Percentiles rank a stretch among this genome's conserved stretches.
Evolutionary conservation across 2,888 invertebrate species (phyloP).

Genomic region (Acleris holmiana): DNA sequence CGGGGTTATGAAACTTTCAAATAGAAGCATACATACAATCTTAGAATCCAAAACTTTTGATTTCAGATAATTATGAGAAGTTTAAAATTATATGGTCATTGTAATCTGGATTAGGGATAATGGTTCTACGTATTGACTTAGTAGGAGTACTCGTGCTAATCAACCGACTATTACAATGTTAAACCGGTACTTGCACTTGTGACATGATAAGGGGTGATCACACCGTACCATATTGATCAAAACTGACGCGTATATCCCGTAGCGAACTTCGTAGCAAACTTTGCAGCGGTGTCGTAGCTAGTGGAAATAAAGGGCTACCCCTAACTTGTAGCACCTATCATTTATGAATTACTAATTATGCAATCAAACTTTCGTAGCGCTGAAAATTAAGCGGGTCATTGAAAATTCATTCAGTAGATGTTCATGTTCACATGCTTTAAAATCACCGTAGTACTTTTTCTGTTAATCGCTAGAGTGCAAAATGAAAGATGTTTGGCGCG

Average conservation of each 20-base stretch:
- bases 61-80: too few relatives aligned
- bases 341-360: constrained; percentile 33
- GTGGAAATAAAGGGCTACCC: constrained; percentile 5
- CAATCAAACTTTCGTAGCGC: constrained; percentile 32
- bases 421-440: too few relatives aligned
- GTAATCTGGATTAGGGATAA: too few relatives aligned
- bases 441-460: too few relatives aligned
- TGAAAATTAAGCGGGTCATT: constrained; percentile 7
- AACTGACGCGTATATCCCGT: constrained; percentile 15
- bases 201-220: constrained; percentile 32
- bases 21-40: too few relatives aligned
- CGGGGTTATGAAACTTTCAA: too few relatives aligned
- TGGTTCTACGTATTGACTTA: too few relatives aligned
- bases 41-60: too few relatives aligned
- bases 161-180: constrained; percentile 1
- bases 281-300: constrained; percentile 9
- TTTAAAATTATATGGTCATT: too few relatives aligned
- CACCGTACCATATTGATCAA: constrained; percentile 33
- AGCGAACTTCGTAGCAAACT: constrained; percentile 28
- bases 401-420: too few relatives aligned
- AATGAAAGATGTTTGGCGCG: not conserved
- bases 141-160: too few relatives aligned
- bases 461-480: not conserved
- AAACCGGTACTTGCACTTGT: constrained; percentile 5
- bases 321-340: constrained; percentile 16